Evolutionary conservation across 1,140 invertebrate genomes (phyloP), one percentile per base, ranked within the genome.

Genomic region (Trialeurodes vaporariorum): DNA sequence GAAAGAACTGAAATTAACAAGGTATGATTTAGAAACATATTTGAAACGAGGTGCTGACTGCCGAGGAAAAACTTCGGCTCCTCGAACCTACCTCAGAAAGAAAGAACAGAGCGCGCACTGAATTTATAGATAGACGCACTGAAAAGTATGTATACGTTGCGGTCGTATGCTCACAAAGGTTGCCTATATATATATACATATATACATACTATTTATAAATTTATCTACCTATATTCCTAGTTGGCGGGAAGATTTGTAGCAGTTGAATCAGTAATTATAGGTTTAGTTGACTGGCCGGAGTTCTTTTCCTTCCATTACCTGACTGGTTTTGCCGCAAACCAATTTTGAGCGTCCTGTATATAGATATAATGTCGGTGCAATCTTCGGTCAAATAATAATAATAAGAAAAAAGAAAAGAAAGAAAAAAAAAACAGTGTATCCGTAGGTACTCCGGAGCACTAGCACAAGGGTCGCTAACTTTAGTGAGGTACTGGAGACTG

Each of bases 1-100:
- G 34, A 49, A 49, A 49, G 34, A 49, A 17, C 34, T 9, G 17
- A 49, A 49, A 49, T 49, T 49, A 49, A 49, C 34, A 49, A 49
- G 34, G 34, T 49, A 49, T 49, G 34, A 49, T 49, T 49, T 49
- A 49, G 34, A 49, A n/a, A 49, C 34, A 49, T 49, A 49, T 49
- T 49, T 17, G 34, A 49, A 49, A 49, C 34, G 34, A 49, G 34
- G 34, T 49, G 34, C 34, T 49, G 34, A 49, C 34, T 49, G 34
- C 5, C 5, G 34, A 49, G 17, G n/a, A 49, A 49, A 49, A 49
- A 49, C 34, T 49, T 17, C 34, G 34, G 17, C 34, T 17, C 34
- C n/a, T n/a, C n/a, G n/a, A n/a, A n/a, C n/a, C n/a, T n/a, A n/a
- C n/a, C n/a, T n/a, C n/a, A n/a, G n/a, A n/a, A n/a, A n/a, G n/a